phyloP scores from a whole-genome alignment of 2,113 vertebrate species.

The Ellobius talpinus region DNA sequence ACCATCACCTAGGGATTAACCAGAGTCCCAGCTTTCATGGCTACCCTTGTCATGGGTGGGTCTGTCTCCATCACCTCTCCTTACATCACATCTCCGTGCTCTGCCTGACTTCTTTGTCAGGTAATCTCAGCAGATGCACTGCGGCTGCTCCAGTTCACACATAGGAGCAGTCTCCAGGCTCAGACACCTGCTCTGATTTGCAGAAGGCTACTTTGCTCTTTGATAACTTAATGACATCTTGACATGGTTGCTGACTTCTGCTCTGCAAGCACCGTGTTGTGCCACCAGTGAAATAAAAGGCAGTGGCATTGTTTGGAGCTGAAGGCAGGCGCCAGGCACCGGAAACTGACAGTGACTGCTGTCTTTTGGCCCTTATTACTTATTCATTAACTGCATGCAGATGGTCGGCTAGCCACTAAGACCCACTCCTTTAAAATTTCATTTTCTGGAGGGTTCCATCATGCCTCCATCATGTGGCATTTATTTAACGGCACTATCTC shows the following conservation, averaged over 20 bases:
- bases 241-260: background rate
- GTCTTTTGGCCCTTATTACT: conserved; percentile 49
- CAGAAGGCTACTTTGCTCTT: background rate
- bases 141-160: background rate
- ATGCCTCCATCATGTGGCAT: background rate
- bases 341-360: conserved; percentile 48
- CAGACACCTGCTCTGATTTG: background rate
- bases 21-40: background rate
- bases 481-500: conserved; percentile 26
- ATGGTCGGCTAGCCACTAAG: conserved; percentile 55
- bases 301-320: background rate
- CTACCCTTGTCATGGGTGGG: background rate
- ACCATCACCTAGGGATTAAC: background rate
- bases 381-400: background rate
- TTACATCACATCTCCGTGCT: too few relatives aligned
- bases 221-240: conserved; percentile 7
- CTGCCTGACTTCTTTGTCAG: background rate
- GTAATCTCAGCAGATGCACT: background rate
- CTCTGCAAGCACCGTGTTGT: background rate
- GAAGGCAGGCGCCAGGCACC: background rate
- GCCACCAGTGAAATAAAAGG: background rate
- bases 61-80: background rate
- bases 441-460: conserved; percentile 52
- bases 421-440: conserved; percentile 42
- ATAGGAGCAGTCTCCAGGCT: background rate